Base-by-base conservation (phyloP, 2,888 invertebrate species). In the Oscheius sp. region DNA sequence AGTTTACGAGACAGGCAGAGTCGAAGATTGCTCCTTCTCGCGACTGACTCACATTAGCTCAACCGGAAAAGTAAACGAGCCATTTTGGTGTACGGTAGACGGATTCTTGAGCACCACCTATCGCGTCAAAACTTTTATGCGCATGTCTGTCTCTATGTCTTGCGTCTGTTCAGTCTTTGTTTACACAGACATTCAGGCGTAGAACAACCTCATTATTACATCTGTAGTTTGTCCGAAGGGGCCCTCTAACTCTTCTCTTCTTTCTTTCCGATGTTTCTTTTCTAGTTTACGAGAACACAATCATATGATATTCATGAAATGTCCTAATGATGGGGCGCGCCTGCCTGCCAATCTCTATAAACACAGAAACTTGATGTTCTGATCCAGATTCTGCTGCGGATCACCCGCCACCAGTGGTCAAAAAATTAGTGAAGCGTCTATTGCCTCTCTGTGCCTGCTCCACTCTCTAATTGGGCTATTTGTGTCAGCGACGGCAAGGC, bases 401-500 rank as follows among this genome's bases (percentile, higher is more conserved):
- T 21, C 21, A 21, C n/a, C 60, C 37, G n/a, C 33, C 60, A 60
- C 60, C 35, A 50, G 63, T 48, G 47, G 63, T 63, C 63, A 63
- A 63, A 63, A 63, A 63, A 63, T 63, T 63, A 63, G 63, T 63
- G 63, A 63, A 63, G 63, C 63, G 50, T 63, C 63, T 47, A 47
- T 47, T 47, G 63, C 48, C 21, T n/a, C 29, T 21, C 21, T 21
- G 21, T 47, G 63, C 47, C 58, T 11, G 48, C 13, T 42, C 7
- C 42, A 42, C 42, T n/a, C 53, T 68, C 68, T 68, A 68, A 68
- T 68, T 68, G 55, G 68, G 68, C 68, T 68, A 68, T 68, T 68
- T 68, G 68, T 68, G 68, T 55, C 55, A 13, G 37, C 32, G 37
- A 60, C 59, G 59, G 59, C 59, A 33, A 21, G 55, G 33, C 55